Conservation (phyloP, 2,888 invertebrate genomes). For the Mesorhabditis spiculigera region DNA sequence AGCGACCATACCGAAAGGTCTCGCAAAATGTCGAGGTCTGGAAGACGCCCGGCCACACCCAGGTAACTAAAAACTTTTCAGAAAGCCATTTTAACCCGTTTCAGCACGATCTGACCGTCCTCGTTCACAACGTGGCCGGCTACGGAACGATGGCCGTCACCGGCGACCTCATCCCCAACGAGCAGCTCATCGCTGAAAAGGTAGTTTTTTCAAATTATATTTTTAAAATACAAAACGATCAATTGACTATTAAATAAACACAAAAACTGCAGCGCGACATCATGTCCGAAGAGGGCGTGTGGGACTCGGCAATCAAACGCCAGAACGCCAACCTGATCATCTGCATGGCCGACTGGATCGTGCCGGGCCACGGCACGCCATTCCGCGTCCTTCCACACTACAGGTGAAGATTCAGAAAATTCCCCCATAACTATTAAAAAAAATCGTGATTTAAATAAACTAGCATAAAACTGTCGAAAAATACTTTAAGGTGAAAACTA, state of each 20-base stretch:
- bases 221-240: too few species aligned
- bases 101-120: slow-evolving; percentile 75
- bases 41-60: slow-evolving; percentile 56
- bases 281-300: slow-evolving; percentile 51
- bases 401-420: slow-evolving; percentile 20
- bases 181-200: slow-evolving; percentile 46
- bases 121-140: slow-evolving; percentile 69
- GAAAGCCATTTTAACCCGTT: not conserved
- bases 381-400: slow-evolving; percentile 53
- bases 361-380: slow-evolving; percentile 55
- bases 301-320: slow-evolving; percentile 55
- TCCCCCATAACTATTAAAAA: too few species aligned
- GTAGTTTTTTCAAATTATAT: slow-evolving; percentile 12
- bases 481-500: not conserved
- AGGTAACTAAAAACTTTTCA: not conserved
- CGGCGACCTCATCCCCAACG: slow-evolving; percentile 64
- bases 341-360: slow-evolving; percentile 57
- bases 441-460: not conserved
- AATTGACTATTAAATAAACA: too few species aligned
- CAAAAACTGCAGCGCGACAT: slow-evolving; percentile 35
- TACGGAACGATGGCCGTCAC: slow-evolving; percentile 70
- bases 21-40: slow-evolving; percentile 53
- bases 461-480: not conserved
- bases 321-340: slow-evolving; percentile 55
- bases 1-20: slow-evolving; percentile 53